Evolutionary conservation across 2,113 vertebrate genomes (phyloP).

Genomic region (Anhinga anhinga): DNA sequence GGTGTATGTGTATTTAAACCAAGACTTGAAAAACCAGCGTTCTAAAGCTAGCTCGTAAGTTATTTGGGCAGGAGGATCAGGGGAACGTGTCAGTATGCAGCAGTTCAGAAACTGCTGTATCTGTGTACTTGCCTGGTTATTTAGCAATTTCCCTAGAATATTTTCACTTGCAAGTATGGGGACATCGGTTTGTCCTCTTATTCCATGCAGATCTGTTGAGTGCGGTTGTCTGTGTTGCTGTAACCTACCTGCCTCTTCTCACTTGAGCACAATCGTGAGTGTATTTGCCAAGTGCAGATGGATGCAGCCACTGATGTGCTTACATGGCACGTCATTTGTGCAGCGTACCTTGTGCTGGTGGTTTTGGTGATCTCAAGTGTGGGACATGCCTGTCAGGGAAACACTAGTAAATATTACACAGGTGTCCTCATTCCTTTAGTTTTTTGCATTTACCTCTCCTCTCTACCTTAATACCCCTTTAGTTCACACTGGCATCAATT

Average conservation of each 20-base stretch:
- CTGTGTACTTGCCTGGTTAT: background rate
- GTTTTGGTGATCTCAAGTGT: background rate
- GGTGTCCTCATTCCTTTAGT: background rate
- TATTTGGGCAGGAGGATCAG: background rate
- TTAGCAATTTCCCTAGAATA: no score
- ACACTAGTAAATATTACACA: background rate
- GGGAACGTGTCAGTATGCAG: background rate
- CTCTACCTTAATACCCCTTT: background rate
- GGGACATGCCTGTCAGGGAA: background rate
- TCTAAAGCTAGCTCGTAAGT: background rate
- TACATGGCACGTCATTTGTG: background rate
- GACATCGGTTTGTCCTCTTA: background rate
- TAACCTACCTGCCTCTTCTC: background rate
- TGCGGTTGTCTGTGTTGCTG: background rate
- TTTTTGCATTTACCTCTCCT: background rate
- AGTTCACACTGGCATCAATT: background rate
- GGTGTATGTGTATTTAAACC: background rate
- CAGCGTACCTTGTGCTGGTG: background rate
- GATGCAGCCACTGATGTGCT: no score
- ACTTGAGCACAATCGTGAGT: background rate
- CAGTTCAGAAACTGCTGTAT: background rate
- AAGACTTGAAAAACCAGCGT: background rate
- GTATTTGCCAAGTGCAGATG: background rate
- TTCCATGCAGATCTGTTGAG: no score
- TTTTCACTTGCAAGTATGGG: background rate